Evolutionary conservation across 2,113 vertebrate genomes (phyloP), one percentile per base, ranked within the genome.

Genomic region (Sinocyclocheilus maitianheensis): DNA sequence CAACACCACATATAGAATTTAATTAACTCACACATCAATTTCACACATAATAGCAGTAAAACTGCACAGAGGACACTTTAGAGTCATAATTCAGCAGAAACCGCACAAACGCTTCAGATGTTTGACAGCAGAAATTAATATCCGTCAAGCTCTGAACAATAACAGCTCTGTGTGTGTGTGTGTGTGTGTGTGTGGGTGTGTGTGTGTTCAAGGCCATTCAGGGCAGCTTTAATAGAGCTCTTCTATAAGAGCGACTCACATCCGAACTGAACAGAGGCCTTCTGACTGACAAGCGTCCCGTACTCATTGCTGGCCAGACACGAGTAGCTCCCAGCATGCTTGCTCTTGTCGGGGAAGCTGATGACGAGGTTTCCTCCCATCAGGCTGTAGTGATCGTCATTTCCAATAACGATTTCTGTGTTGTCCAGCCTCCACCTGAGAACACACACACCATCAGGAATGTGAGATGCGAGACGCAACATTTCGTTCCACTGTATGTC

Each of bases 281-380:
- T 96, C 8, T 81, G 94, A 93, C 98, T 99, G 93, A 96, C 90
- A 83, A 99, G 85, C n/a, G 94, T 96, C 87, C 98, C 98, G 10
- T 95, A 96, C 84, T 67, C 86, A 90, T 99, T 99, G 0, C 95
- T 95, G 20, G 97, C 97, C 87, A 96, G 71, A 84, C 98, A 99
- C 87, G 95, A 91, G 83, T 99, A 99, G 58, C 91, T 94, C 76
- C 98, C 98, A 85, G 94, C 92, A 79, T 99, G 97, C 80, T 92
- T 93, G 88, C 88, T 93, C 89, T 96, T 98, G 65, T 95, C 94
- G 2, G 97, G 98, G 81, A 94, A 95, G 89, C 87, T 96, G 92
- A 99, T 99, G 80, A 98, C 91, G 84, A 99, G 93, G 91, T 96
- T 98, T 84, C 98, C 98, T 77, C 95, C 98, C 10, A 94, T 93